These are phyloP conservation scores for Eublepharis macularius DNA, from an alignment of 2,113 vertebrate genomes.

Conservation along the genomic window DNA sequence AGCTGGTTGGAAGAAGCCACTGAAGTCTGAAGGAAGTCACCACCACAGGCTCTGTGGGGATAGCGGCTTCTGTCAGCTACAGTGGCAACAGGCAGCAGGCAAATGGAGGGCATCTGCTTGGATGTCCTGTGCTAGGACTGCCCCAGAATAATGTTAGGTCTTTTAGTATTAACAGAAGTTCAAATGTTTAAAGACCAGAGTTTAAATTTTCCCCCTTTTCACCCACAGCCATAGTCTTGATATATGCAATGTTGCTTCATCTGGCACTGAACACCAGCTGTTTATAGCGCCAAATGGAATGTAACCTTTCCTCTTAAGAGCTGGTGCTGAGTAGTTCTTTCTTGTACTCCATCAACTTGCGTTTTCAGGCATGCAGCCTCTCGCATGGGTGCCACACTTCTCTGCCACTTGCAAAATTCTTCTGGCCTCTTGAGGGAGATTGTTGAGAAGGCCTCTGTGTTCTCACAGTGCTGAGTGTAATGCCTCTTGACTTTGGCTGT, in stretches of 20 bases:
- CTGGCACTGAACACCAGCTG: conserved; percentile 2
- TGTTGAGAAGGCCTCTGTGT: conserved; percentile 35
- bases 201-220: neutral
- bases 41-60: no score
- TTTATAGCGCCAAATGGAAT: conserved; percentile 5
- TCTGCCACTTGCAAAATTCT: conserved; percentile 35
- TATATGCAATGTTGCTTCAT: neutral
- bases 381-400: neutral
- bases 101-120: no score
- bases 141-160: neutral
- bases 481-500: no score
- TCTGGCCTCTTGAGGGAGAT: neutral
- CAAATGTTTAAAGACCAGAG: neutral
- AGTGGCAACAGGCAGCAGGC: no score
- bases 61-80: no score
- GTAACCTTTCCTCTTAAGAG: conserved; percentile 28
- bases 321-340: neutral
- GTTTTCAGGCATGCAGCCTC: neutral
- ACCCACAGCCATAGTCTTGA: neutral
- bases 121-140: no score
- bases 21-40: no score
- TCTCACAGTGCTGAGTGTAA: neutral
- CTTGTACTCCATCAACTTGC: neutral
- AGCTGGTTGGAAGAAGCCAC: no score
- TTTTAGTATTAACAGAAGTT: neutral